phyloP scores from a whole-genome alignment of 2,888 invertebrate species.

The Calephelis perditalis region DNA sequence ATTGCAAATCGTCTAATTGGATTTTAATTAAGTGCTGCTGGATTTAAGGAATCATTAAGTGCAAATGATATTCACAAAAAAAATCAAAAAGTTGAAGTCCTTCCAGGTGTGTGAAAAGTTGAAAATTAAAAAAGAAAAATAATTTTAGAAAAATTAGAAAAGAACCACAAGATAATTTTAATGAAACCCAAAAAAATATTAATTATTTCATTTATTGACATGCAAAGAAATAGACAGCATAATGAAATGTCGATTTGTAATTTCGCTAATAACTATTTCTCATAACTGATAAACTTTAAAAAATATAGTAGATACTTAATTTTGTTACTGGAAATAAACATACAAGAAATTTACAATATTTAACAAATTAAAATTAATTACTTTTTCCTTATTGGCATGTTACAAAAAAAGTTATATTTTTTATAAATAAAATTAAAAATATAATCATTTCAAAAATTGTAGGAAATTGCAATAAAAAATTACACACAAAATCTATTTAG shows the following conservation, averaged over 20 bases:
- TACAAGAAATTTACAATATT: too few species aligned
- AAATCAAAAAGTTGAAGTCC: slow-evolving; percentile 14
- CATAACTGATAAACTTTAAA: too few species aligned
- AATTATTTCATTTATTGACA: neutral
- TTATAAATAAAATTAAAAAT: too few species aligned
- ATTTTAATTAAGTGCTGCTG: slow-evolving; percentile 36
- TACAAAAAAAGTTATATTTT: too few species aligned
- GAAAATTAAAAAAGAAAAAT: neutral
- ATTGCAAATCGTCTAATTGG: slow-evolving; percentile 64
- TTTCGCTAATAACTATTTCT: neutral
- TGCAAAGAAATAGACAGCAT: neutral
- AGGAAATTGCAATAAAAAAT: too few species aligned
- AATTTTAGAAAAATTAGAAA: too few species aligned
- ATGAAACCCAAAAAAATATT: neutral
- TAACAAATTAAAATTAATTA: too few species aligned
- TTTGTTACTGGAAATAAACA: too few species aligned
- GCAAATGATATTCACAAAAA: slow-evolving; percentile 19
- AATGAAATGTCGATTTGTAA: neutral
- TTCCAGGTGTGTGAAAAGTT: slow-evolving; percentile 10
- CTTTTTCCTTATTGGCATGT: too few species aligned
- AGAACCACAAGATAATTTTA: too few species aligned
- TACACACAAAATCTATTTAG: slow-evolving; percentile 6
- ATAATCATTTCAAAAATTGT: too few species aligned
- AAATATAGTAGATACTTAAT: too few species aligned
- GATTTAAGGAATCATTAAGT: slow-evolving; percentile 16